Evolutionary conservation across 2,797 vertebrate genomes (phyloP), one percentile per base, ranked within the genome.

Genomic region (Gouania willdenowi): DNA sequence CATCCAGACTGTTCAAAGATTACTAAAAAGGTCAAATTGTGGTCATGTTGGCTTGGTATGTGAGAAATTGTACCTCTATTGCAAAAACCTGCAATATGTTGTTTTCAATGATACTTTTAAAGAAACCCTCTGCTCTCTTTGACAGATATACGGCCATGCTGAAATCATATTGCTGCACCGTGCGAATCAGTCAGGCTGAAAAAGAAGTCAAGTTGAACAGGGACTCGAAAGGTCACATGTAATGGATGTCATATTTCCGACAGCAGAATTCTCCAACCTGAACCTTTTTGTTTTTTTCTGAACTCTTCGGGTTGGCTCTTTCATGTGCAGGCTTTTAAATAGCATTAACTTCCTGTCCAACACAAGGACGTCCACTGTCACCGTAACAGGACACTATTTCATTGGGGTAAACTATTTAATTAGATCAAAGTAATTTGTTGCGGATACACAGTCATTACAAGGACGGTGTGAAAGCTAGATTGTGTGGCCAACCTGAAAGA

Each of bases 191-290:
- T 63, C 51, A 63, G 29, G 49, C 53, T 73, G 62, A 66, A 66
- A 70, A 36, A 43, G 27, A 58, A 47, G 52, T 75, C 46, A 53
- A 60, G 65, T 73, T 62, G 53, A 63, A 52, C 37, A 8, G 19
- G 62, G 58, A 61, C 25, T 35, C 50, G 36, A 79, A 79, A 83
- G 77, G 79, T 82, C 76, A 79, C 35, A 4, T 41, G 51, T 77
- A 72, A 72, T 77, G 47, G 51, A 79, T 82, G 57, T 77, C 56
- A 66, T 37, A 62, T 79, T 54, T 66, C 43, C 56, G 32, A 60
- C 11, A 40, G 58, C 14, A 30, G 58, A 59, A 56, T 50, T 61
- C 47, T 57, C 53, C 8, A 45, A 42, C 28, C 16, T 2, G 26
- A 12, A 11, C 8, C 15, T 18, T 41, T 61, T 55, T 46, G 21